Base-by-base conservation (phyloP, 2,797 vertebrate species). In the Enteromius viviparus region DNA sequence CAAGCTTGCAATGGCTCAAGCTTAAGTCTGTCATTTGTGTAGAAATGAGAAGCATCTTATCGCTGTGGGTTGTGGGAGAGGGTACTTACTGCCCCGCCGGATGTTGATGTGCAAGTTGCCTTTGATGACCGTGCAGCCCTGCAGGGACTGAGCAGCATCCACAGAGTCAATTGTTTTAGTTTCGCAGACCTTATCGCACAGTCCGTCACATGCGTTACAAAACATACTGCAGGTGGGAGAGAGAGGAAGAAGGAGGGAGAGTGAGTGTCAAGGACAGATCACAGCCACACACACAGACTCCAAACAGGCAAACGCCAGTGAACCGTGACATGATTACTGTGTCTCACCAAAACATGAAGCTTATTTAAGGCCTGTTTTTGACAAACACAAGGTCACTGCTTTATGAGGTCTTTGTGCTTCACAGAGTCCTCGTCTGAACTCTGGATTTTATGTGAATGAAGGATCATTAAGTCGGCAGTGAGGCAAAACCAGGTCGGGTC, bases 91-190 rank as follows among this genome's bases (percentile, higher is more conserved):
- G 91, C 98, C 98, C 55, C 95, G 94, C 0, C 98, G 97, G 90
- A 99, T 98, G 92, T 99, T 99, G 90, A 99, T 98, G 87, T 97
- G 94, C 89, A 99, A 92, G 89, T 97, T 98, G 87, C 98, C 98
- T 81, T 94, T 96, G 87, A 99, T 96, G 90, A 98, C 94, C 0
- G 98, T 99, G 91, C 98, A 99, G 71, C 97, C 98, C 91, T 97
- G 96, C 78, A 99, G 93, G 90, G 95, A 94, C 89, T 99, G 97
- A 55, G 98, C 98, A 0, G 98, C 96, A 0, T 97, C 97, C 88
- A 99, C 97, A 0, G 98, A 99, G 92, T 98, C 97, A 1, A 99
- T 98, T 89, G 95, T 93, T 76, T 92, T 90, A 10, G 94, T 92
- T 0, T 93, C 92, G 45, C 98, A 99, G 74, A 96, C 91, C 90